These are phyloP conservation scores for Pteropus alecto DNA, from an alignment of 2,113 vertebrate genomes.

Conservation along the genomic window DNA sequence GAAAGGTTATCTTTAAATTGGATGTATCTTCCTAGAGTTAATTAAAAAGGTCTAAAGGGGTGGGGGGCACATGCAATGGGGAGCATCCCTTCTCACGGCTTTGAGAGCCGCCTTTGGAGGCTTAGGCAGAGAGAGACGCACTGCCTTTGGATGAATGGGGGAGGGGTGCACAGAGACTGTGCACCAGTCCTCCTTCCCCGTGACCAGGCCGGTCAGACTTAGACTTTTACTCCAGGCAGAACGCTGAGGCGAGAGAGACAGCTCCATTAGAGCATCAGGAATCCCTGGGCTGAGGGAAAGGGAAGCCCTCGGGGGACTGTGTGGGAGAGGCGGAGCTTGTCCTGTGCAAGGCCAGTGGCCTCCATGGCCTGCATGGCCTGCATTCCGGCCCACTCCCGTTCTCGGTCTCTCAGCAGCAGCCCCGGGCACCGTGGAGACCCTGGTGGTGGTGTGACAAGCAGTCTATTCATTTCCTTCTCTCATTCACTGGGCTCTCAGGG, in stretches of 20 bases:
- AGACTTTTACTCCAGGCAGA: neutral
- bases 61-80: neutral
- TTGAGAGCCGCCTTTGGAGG: neutral
- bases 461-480: constrained; percentile 60
- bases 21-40: constrained; percentile 21
- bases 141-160: neutral
- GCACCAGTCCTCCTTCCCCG: rapidly evolving
- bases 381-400: neutral
- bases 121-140: neutral
- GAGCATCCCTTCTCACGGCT: neutral
- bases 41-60: neutral
- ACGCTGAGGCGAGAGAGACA: neutral
- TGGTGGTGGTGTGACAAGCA: constrained; percentile 51
- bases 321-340: neutral
- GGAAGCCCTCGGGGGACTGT: neutral
- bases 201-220: neutral
- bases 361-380: neutral
- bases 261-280: neutral
- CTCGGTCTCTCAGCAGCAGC: constrained; percentile 8
- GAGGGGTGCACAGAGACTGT: neutral
- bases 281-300: neutral
- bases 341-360: neutral
- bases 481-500: neutral
- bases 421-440: constrained; percentile 13
- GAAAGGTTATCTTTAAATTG: neutral